Base-by-base conservation (phyloP, 30 jellyfish, hydroid and myxozoan genomes). In the Chrysaora quinquecirrha region DNA sequence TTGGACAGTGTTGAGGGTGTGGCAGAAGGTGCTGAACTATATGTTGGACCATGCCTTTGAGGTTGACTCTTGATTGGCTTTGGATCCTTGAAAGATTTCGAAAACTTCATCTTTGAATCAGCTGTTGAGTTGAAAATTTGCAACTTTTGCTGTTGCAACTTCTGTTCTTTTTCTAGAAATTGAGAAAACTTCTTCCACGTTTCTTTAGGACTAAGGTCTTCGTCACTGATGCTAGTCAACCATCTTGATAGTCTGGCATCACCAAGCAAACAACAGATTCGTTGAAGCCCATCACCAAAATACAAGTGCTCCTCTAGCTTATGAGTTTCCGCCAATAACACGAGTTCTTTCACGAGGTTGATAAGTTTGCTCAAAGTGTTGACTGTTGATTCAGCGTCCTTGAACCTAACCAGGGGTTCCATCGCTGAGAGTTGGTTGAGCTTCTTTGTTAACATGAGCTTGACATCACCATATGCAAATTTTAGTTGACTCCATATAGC, bases 381-480 rank as follows among this genome's bases (percentile, higher is more conserved):
- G 14, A 48, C 47, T 23, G 30, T 49, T 9, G 21, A 3, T 14
- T 73, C 78, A 11, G 85, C 75, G 48, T 43, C 74, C 30, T 48
- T 73, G 27, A 28, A n/a, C 21, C 78, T 11, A 19, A n/a, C 35
- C 48, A 43, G 75, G 21, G 35, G 43, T 34, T 73, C 75, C 35
- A 73, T 48, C 32, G 20, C 7, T 2, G 33, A n/a, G 38, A 35
- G 78, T 43, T 73, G 47, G 18, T 48, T 73, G 48, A 48, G 47
- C 30, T 73, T 73, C 50, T 48, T 48, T 34, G 35, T 21, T 10
- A 35, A 31, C 75, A 73, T 73, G 21, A 11, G 35, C 21, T 35
- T 73, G 7, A 73, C 85, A 48, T 73, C 74, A 73, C 85, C 85
- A 38, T 73, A 34, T 19, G 77, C 43, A 25, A 73, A 73, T 48